phyloP scores from a whole-genome alignment of 2,888 invertebrate genomes.

The Conistra vaccinii region DNA sequence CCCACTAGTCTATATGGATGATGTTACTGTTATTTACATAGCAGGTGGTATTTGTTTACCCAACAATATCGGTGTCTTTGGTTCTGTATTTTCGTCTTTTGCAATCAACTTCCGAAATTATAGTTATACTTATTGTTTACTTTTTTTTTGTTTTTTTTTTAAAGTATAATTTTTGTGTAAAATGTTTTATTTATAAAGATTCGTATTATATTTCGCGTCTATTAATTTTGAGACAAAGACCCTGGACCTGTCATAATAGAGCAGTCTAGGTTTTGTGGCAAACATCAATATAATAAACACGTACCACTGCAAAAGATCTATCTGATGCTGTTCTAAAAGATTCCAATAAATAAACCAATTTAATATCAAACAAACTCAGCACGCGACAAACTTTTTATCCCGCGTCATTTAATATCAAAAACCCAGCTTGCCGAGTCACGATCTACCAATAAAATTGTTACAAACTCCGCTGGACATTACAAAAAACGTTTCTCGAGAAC shows the following conservation, averaged over 20 bases:
- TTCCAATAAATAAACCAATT: background rate
- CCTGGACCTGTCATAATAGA: background rate
- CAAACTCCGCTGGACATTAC: constrained; percentile 2
- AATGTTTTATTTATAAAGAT: background rate
- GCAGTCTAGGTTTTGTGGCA: background rate
- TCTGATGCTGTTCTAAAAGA: constrained; percentile 12
- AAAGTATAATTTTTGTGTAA: too few species aligned
- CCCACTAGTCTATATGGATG: too few species aligned
- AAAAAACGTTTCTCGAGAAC: constrained; percentile 44
- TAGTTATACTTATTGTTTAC: too few species aligned
- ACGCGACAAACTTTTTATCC: constrained; percentile 35
- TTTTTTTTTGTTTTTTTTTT: too few species aligned
- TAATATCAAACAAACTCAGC: constrained; percentile 6
- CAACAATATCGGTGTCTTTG: too few species aligned
- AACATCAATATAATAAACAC: background rate
- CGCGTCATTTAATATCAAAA: constrained; percentile 40
- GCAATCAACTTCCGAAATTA: too few species aligned
- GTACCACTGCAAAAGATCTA: background rate
- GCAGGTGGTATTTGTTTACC: too few species aligned
- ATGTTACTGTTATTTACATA: too few species aligned
- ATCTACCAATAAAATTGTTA: constrained; percentile 23
- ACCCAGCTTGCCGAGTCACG: constrained; percentile 49
- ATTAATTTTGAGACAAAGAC: background rate
- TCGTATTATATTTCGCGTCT: background rate
- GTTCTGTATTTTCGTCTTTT: too few species aligned